Percentiles rank a stretch among this genome's conserved stretches.
These are phyloP conservation scores for Tricholaema leucomelas DNA, from an alignment of 2,113 vertebrate species.

Conservation along the genomic window DNA sequence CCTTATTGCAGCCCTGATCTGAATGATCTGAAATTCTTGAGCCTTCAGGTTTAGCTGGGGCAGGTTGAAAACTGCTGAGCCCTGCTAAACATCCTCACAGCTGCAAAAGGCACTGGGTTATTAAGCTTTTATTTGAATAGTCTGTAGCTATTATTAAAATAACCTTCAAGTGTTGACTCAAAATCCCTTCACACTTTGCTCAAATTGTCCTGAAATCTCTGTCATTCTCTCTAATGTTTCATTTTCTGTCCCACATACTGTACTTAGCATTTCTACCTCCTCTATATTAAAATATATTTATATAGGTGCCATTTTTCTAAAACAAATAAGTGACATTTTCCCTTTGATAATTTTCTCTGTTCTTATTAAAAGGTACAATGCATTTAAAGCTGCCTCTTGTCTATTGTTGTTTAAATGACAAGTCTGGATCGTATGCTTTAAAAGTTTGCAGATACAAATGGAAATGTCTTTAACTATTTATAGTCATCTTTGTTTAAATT, in stretches of 20 bases:
- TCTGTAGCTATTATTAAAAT: constrained; percentile 77
- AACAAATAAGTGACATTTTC: constrained; percentile 58
- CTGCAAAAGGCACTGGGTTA: constrained; percentile 68
- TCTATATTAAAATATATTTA: constrained; percentile 42
- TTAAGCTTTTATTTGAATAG: constrained; percentile 77
- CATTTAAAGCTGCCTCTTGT: constrained; percentile 29
- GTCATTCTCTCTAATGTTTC: constrained; percentile 62
- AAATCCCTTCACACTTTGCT: constrained; percentile 72
- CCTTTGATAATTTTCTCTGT: constrained; percentile 59
- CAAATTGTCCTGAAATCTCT: constrained; percentile 74
- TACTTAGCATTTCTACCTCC: constrained; percentile 40
- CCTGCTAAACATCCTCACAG: constrained; percentile 63
- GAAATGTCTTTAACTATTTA: constrained; percentile 73
- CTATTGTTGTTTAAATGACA: constrained; percentile 48
- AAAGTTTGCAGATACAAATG: constrained; percentile 60
- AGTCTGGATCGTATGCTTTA: constrained; percentile 42
- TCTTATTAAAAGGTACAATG: constrained; percentile 38
- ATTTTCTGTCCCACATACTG: constrained; percentile 57
- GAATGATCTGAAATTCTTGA: constrained; percentile 29
- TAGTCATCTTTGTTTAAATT: constrained; percentile 63
- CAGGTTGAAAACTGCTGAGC: constrained; percentile 64
- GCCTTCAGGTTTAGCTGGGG: constrained; percentile 27
- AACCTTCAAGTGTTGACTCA: constrained; percentile 76
- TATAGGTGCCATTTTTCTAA: constrained; percentile 51
- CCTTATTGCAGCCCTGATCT: constrained; percentile 31